Conservation (phyloP, 2,113 vertebrate species). For the Brachyhypopomus occidentalis region DNA sequence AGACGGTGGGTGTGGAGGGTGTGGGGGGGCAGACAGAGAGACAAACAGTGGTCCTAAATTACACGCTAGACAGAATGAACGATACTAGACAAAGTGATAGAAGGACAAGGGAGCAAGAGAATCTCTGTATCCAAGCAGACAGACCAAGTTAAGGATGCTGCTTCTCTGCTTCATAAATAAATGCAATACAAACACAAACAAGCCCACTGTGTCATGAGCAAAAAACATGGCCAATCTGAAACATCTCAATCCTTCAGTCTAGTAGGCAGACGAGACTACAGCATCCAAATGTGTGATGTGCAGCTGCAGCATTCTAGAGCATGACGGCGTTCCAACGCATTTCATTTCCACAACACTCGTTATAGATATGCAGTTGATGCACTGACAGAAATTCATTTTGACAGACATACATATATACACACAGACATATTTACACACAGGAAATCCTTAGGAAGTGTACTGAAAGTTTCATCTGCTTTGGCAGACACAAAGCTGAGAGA, state of each 20-base stretch:
- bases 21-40: neutral
- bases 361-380: too few relatives aligned
- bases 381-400: too few relatives aligned
- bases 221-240: slow-evolving; percentile 3
- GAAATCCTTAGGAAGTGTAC: too few relatives aligned
- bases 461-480: too few relatives aligned
- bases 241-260: slow-evolving; percentile 6
- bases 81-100: neutral
- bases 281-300: neutral
- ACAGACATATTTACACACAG: too few relatives aligned
- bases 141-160: neutral
- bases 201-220: neutral
- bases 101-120: neutral
- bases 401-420: too few relatives aligned
- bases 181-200: neutral
- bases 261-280: neutral
- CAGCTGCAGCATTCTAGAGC: neutral
- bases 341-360: too few relatives aligned
- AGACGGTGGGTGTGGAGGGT: neutral
- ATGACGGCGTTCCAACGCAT: neutral
- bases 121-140: neutral
- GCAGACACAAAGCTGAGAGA: too few relatives aligned
- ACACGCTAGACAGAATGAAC: neutral
- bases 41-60: neutral
- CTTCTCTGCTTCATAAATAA: slow-evolving; percentile 15